These are phyloP conservation scores for Scaptomyza polygonia DNA, from an alignment of 2,888 invertebrate species.

Conservation along the genomic window DNA sequence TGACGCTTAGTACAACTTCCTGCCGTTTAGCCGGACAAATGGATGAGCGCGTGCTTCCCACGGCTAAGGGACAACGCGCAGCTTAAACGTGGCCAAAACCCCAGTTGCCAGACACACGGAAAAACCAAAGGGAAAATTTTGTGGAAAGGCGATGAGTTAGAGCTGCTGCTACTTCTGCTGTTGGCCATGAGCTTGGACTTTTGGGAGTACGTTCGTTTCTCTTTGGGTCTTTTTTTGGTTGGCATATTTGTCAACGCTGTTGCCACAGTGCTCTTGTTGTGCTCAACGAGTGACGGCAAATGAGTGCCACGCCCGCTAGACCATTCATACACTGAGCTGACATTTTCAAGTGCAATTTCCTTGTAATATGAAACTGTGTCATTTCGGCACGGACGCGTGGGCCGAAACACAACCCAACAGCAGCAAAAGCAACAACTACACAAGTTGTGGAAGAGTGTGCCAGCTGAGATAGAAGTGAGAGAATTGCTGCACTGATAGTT, in stretches of 20 bases:
- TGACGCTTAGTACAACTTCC: slow-evolving; percentile 81
- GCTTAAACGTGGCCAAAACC: slow-evolving; percentile 48
- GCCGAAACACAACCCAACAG: slow-evolving; percentile 26
- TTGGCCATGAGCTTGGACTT: slow-evolving; percentile 56
- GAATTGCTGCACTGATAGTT: slow-evolving; percentile 39
- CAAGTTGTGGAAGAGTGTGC: slow-evolving; percentile 10
- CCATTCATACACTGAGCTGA: slow-evolving; percentile 44
- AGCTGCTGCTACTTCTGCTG: slow-evolving; percentile 5
- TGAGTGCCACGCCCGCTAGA: slow-evolving; percentile 53
- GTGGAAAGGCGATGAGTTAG: neutral
- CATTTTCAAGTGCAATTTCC: slow-evolving; percentile 81
- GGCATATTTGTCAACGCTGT: slow-evolving; percentile 78
- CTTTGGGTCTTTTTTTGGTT: slow-evolving; percentile 30
- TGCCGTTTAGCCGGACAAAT: slow-evolving; percentile 68
- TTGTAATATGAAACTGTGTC: slow-evolving; percentile 80
- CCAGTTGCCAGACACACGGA: slow-evolving; percentile 17
- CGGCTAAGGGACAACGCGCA: slow-evolving; percentile 65
- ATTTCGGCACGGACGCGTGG: slow-evolving; percentile 68
- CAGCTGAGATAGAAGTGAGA: slow-evolving; percentile 36
- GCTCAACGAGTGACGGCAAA: slow-evolving; percentile 2
- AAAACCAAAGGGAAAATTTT: slow-evolving; percentile 4
- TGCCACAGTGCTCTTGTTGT: slow-evolving; percentile 56
- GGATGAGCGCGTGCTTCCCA: slow-evolving; percentile 40
- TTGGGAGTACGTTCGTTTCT: slow-evolving; percentile 25
- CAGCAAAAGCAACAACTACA: slow-evolving; percentile 12